phyloP scores from a whole-genome alignment of 2,113 vertebrate species.

The Lepisosteus oculatus region DNA sequence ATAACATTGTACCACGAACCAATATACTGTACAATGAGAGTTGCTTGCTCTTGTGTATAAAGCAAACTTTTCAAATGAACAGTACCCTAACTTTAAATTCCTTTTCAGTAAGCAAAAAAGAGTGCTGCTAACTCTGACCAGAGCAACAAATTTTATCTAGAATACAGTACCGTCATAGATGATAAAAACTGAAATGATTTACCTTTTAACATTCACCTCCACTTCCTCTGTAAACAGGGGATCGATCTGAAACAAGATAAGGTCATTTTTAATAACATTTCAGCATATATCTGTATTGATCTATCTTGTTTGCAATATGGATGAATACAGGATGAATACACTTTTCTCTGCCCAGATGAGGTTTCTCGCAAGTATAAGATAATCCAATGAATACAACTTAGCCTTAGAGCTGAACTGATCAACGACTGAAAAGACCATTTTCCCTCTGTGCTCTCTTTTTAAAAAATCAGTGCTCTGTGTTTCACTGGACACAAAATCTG shows the following conservation, averaged over 20 bases:
- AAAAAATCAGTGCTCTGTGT: too few relatives aligned
- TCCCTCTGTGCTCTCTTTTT: too few relatives aligned
- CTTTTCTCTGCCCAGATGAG: slow-evolving; percentile 35
- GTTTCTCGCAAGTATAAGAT: slow-evolving; percentile 31
- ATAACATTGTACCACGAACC: slow-evolving; percentile 23
- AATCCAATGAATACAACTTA: slow-evolving; percentile 42
- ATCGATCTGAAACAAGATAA: slow-evolving; percentile 74
- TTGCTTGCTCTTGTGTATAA: slow-evolving; percentile 2
- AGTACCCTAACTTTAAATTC: slow-evolving; percentile 43
- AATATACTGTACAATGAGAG: neutral
- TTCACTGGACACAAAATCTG: too few relatives aligned
- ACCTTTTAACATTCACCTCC: slow-evolving; percentile 75
- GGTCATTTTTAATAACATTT: slow-evolving; percentile 45
- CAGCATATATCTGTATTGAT: slow-evolving; percentile 25
- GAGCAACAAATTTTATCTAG: slow-evolving; percentile 49
- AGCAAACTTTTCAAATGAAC: slow-evolving; percentile 26
- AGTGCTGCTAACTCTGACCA: slow-evolving; percentile 34
- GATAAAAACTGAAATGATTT: slow-evolving; percentile 31
- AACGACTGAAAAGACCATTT: neutral
- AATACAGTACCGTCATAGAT: slow-evolving; percentile 31
- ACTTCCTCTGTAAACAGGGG: slow-evolving; percentile 72
- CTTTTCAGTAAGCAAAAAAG: slow-evolving; percentile 32
- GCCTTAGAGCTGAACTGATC: neutral
- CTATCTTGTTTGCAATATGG: slow-evolving; percentile 20
- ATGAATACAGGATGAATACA: slow-evolving; percentile 28